Percentiles rank a stretch among this genome's conserved stretches.
phyloP scores from a whole-genome alignment of 2,113 vertebrate genomes.

The Haliaeetus leucogaster region DNA sequence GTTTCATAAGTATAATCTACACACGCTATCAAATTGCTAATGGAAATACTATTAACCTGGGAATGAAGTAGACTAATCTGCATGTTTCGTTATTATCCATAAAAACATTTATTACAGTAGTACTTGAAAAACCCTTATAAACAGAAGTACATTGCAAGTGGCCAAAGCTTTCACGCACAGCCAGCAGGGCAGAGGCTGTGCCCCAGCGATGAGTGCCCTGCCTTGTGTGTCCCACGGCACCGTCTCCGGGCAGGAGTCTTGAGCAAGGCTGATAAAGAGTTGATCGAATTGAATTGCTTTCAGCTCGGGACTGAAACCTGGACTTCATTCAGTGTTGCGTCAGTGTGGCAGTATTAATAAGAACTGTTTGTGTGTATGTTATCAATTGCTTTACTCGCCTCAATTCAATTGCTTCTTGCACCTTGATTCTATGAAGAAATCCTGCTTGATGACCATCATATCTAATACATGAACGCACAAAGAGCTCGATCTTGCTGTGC shows the following conservation, averaged over 20 bases:
- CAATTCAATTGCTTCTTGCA: not conserved
- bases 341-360: not conserved
- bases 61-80: not conserved
- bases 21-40: not conserved
- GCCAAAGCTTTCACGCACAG: not conserved
- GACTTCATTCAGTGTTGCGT: not conserved
- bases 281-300: not conserved
- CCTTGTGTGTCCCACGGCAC: rapidly evolving
- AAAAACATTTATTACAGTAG: not conserved
- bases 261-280: not conserved
- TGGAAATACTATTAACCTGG: not conserved
- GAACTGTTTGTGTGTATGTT: not conserved
- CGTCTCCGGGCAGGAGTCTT: not conserved
- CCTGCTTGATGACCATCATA: not conserved
- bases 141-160: not conserved
- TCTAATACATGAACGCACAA: not conserved
- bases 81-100: not conserved
- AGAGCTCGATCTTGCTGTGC: not conserved
- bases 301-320: not conserved
- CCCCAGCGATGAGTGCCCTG: rapidly evolving
- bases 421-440: not conserved
- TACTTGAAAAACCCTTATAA: not conserved
- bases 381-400: not conserved
- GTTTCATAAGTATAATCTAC: not conserved
- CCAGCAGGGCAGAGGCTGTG: not conserved